Evolutionary conservation across 1,140 invertebrate genomes (phyloP), one percentile per base, ranked within the genome.

Genomic region (Platorchestia sp.): DNA sequence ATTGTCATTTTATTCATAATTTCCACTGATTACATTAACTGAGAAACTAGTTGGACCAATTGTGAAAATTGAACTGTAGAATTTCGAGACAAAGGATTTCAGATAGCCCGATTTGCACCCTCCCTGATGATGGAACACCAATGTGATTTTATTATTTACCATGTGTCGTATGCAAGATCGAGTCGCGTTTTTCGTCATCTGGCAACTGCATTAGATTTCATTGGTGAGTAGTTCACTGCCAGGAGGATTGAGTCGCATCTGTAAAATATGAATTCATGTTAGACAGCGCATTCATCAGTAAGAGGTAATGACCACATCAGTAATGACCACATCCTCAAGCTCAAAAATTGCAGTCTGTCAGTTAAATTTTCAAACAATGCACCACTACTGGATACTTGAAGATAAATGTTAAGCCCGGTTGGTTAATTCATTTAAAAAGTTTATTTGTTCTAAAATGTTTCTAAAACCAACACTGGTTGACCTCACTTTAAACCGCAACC

Each of bases 191-290:
- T 36, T 75, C 59, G 27, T 75, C 14, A 19, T n/a, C n/a, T n/a
- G 6, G 47, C 36, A 86, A n/a, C 36, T 86, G 36, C 87, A 89
- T 89, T 14, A 89, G n/a, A 93, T 93, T 93, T 93, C 91, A 36
- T 93, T 93, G 91, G 44, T 45, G 45, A 93, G 43, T 10, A 93
- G 91, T 47, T 93, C 91, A 93, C 91, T 93, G 45, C 91, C 91
- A n/a, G 91, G 91, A 44, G 91, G 91, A 45, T 45, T 93, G 7
- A 93, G 91, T 44, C 91, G 43, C 91, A 93, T 93, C 91, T 93
- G 91, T 7, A 93, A 93, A 6, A 93, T 40, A 41, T 41, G 27
- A 45, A 47, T 93, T 45, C 40, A 16, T 90, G 10, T 90, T 19
- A 42, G 10, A 90, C 22, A 10, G 27, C 42, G 10, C 3, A 16